phyloP scores from a whole-genome alignment of 2,113 vertebrate species.

The Chelonoidis abingdonii region DNA sequence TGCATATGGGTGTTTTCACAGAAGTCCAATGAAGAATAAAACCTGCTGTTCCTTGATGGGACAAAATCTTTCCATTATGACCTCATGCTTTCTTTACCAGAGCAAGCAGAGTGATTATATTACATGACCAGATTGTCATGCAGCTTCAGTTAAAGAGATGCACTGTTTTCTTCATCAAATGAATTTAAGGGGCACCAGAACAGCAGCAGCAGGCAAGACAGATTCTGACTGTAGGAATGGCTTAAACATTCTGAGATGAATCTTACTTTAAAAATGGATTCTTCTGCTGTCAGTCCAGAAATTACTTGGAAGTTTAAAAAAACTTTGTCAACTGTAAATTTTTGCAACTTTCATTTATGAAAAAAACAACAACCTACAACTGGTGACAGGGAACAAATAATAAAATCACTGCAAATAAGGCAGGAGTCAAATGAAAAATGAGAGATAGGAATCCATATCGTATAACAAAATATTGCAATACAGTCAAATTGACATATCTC shows the following conservation, averaged over 20 bases:
- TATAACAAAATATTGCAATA: not conserved
- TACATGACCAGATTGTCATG: constrained; percentile 40
- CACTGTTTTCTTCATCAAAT: constrained; percentile 69
- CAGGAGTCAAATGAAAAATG: not conserved
- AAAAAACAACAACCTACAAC: not conserved
- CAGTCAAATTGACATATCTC: not conserved
- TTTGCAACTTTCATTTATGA: not conserved
- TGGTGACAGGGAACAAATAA: not conserved
- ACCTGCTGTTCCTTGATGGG: constrained; percentile 78
- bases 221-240: constrained; percentile 7
- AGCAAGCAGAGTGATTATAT: constrained; percentile 32
- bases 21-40: constrained; percentile 79
- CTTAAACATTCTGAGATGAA: constrained; percentile 12
- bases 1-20: constrained; percentile 48
- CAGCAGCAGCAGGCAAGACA: not conserved
- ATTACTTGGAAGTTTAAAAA: not conserved
- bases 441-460: not conserved
- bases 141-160: constrained; percentile 40
- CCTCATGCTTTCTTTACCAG: constrained; percentile 76
- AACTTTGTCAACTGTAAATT: not conserved
- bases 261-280: not conserved
- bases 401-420: not conserved
- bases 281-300: not conserved
- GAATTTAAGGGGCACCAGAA: constrained; percentile 33
- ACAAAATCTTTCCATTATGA: constrained; percentile 86